Evolutionary conservation across 1,140 invertebrate species (phyloP).

Genomic region (Venturia canescens): DNA sequence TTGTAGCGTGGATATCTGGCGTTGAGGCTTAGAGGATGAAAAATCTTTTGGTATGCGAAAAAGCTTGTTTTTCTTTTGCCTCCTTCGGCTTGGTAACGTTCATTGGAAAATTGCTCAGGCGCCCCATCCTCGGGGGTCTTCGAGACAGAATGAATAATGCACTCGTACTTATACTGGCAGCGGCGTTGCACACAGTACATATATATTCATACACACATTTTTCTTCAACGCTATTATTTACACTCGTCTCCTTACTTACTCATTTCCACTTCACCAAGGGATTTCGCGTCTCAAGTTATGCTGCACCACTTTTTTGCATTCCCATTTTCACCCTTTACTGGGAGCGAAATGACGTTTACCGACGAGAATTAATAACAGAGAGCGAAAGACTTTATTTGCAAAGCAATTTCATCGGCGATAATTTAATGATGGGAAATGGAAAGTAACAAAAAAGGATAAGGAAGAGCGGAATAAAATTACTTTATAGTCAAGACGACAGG

Average conservation of each 20-base stretch:
- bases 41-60: conserved; percentile 32
- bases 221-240: neutral
- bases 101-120: conserved; percentile 41
- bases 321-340: neutral
- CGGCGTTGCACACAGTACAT: neutral
- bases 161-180: conserved; percentile 37
- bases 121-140: neutral
- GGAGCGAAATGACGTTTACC: neutral
- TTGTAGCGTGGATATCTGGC: neutral
- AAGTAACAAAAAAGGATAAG: neutral
- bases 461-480: neutral
- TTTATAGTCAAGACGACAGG: neutral
- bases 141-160: conserved; percentile 47
- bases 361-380: no score
- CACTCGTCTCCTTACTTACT: conserved; percentile 1
- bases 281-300: conserved; percentile 10
- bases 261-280: neutral
- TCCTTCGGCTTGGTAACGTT: neutral
- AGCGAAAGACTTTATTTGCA: neutral
- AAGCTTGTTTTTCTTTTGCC: neutral
- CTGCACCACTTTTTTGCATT: neutral
- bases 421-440: neutral
- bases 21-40: conserved; percentile 34
- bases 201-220: neutral
- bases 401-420: neutral